Evolutionary conservation across 1,140 invertebrate genomes (phyloP).

Genomic region (Glossosoma conforme): DNA sequence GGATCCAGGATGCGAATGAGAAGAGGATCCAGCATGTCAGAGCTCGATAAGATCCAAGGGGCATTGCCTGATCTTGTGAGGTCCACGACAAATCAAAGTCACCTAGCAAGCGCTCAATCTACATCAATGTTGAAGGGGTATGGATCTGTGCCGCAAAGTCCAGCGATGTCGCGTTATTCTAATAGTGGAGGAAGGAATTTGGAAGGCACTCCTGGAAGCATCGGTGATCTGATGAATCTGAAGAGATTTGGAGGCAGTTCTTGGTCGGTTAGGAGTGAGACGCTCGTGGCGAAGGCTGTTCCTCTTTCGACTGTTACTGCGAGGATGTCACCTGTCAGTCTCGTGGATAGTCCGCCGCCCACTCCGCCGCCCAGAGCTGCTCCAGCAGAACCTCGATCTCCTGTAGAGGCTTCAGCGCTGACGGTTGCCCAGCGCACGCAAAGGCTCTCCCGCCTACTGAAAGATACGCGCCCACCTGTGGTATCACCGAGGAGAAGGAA

Average conservation of each 20-base stretch:
- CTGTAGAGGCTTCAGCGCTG: conserved; percentile 35
- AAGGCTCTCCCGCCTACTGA: conserved; percentile 60
- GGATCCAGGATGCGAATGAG: conserved; percentile 52
- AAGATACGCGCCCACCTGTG: conserved; percentile 33
- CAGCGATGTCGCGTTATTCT: conserved; percentile 49
- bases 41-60: conserved; percentile 58
- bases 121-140: conserved; percentile 36
- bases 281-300: conserved; percentile 62
- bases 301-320: conserved; percentile 66
- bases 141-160: conserved; percentile 51
- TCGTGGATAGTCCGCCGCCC: conserved; percentile 36
- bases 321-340: conserved; percentile 39
- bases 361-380: conserved; percentile 38
- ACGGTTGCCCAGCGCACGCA: conserved; percentile 63
- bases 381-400: conserved; percentile 33
- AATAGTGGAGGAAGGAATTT: conserved; percentile 37
- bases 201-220: conserved; percentile 55
- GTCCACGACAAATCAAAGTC: conserved; percentile 44
- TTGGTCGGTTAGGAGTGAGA: conserved; percentile 60
- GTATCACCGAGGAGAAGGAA: conserved; percentile 32
- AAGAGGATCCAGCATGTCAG: conserved; percentile 65
- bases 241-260: conserved; percentile 65
- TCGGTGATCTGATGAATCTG: conserved; percentile 73
- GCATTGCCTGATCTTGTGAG: conserved; percentile 46
- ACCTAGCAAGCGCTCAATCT: conserved; percentile 35